Conservation (phyloP, 2,797 vertebrate genomes). For the Hyperoplus lanceolatus region DNA sequence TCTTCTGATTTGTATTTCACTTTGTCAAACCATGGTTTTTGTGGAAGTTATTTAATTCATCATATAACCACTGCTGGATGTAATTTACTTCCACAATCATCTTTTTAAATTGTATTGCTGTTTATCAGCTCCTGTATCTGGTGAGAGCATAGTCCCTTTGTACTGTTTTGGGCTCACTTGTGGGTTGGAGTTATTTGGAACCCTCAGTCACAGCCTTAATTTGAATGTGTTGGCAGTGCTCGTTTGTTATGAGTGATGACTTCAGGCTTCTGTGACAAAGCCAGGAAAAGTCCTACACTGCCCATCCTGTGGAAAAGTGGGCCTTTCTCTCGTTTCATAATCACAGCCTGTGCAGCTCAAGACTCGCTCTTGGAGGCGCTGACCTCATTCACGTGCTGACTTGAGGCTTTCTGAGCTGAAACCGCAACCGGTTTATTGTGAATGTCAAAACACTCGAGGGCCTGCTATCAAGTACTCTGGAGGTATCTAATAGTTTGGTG, state of each 20-base stretch:
- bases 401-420: slow-evolving; percentile 51
- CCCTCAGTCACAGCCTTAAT: slow-evolving; percentile 15
- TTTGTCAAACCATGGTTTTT: slow-evolving; percentile 42
- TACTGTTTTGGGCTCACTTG: not conserved
- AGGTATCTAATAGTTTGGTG: not conserved
- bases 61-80: slow-evolving; percentile 12
- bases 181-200: slow-evolving; percentile 35
- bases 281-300: slow-evolving; percentile 66
- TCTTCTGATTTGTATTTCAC: not conserved
- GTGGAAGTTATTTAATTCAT: slow-evolving; percentile 31
- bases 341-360: slow-evolving; percentile 44
- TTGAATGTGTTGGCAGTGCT: slow-evolving; percentile 34
- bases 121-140: slow-evolving; percentile 9
- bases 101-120: not conserved
- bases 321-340: slow-evolving; percentile 71
- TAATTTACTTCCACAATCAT: not conserved
- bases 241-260: slow-evolving; percentile 55
- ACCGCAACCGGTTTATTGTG: slow-evolving; percentile 67
- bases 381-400: slow-evolving; percentile 74
- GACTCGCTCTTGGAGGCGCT: slow-evolving; percentile 48
- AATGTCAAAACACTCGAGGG: slow-evolving; percentile 54
- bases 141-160: slow-evolving; percentile 24
- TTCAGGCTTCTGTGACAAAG: slow-evolving; percentile 50
- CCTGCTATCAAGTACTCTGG: slow-evolving; percentile 15
- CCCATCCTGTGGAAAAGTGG: slow-evolving; percentile 61